phyloP scores from a whole-genome alignment of 2,888 invertebrate species.

The Nephrocerus scutellatus region DNA sequence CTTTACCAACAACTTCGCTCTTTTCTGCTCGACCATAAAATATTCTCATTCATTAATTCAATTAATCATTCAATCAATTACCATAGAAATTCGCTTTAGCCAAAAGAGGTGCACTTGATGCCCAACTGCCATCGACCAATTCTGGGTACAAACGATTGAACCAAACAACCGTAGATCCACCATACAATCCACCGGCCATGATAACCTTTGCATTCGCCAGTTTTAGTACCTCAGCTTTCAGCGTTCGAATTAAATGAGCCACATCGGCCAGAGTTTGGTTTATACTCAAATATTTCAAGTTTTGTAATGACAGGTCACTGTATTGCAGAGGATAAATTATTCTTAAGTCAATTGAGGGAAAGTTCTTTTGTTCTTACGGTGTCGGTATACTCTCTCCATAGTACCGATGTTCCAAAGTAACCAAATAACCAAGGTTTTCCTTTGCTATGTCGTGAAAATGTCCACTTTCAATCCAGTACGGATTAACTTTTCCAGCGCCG shows the following conservation, averaged over 20 bases:
- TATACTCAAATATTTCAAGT: constrained; percentile 53
- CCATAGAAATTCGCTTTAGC: constrained; percentile 53
- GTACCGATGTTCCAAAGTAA: constrained; percentile 68
- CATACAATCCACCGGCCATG: constrained; percentile 56
- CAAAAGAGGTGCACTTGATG: constrained; percentile 55
- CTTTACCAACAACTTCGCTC: constrained; percentile 22
- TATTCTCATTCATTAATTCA: not conserved
- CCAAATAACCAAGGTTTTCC: constrained; percentile 53
- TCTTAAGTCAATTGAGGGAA: too few relatives aligned
- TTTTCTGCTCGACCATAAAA: constrained; percentile 24
- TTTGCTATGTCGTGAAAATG: constrained; percentile 53
- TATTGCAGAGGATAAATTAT: too few relatives aligned
- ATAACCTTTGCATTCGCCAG: constrained; percentile 37
- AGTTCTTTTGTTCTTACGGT: constrained; percentile 47
- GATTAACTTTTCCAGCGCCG: too few relatives aligned
- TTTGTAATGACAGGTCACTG: constrained; percentile 50
- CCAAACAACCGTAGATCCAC: constrained; percentile 57
- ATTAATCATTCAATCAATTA: not conserved
- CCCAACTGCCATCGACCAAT: constrained; percentile 50
- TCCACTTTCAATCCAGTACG: constrained; percentile 53
- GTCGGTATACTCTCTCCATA: constrained; percentile 65
- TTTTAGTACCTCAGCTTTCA: constrained; percentile 34
- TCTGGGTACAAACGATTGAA: constrained; percentile 55
- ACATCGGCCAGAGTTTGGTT: constrained; percentile 58
- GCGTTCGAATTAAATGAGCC: constrained; percentile 52